A percentile compares a stretch with the other conserved stretches of the same genome.
Conservation (phyloP, 2,888 invertebrate genomes). For the Cordilura impudica region DNA sequence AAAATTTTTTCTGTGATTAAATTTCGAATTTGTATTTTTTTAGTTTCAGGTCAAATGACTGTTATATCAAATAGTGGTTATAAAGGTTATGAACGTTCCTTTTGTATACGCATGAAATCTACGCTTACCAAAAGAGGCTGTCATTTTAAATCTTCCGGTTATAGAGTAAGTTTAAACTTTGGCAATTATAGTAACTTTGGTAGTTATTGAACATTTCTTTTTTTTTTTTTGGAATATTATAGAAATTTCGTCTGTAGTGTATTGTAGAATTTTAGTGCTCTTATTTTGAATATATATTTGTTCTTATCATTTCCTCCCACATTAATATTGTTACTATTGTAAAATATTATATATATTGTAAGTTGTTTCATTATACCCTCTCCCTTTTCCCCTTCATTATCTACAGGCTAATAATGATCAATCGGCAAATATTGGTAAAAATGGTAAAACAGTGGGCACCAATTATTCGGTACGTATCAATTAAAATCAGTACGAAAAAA, state of each 20-base stretch:
- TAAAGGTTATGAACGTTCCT: constrained; percentile 93
- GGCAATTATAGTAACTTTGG: background rate
- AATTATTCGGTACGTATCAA: constrained; percentile 79
- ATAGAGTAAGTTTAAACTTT: constrained; percentile 85
- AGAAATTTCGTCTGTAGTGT: constrained; percentile 14
- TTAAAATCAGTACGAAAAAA: constrained; percentile 76
- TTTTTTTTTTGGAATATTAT: constrained; percentile 17
- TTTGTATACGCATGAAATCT: constrained; percentile 98
- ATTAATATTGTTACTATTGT: constrained; percentile 32
- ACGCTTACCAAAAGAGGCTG: constrained; percentile 98
- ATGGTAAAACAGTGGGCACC: constrained; percentile 78
- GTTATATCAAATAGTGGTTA: constrained; percentile 84
- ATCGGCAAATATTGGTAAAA: constrained; percentile 77
- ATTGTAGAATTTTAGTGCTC: background rate
- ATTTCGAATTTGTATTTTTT: too few species aligned
- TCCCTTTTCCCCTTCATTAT: constrained; percentile 75
- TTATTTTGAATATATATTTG: constrained; percentile 16
- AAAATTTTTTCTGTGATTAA: too few species aligned
- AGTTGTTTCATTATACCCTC: constrained; percentile 68
- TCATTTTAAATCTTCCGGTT: constrained; percentile 97
- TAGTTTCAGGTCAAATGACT: constrained; percentile 92
- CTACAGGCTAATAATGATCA: constrained; percentile 77
- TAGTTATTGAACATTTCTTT: background rate
- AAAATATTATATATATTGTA: constrained; percentile 38
- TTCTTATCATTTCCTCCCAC: constrained; percentile 49